These are phyloP conservation scores for human DNA, from an alignment of 2,113 vertebrate species.

Conservation along the genomic window DNA sequence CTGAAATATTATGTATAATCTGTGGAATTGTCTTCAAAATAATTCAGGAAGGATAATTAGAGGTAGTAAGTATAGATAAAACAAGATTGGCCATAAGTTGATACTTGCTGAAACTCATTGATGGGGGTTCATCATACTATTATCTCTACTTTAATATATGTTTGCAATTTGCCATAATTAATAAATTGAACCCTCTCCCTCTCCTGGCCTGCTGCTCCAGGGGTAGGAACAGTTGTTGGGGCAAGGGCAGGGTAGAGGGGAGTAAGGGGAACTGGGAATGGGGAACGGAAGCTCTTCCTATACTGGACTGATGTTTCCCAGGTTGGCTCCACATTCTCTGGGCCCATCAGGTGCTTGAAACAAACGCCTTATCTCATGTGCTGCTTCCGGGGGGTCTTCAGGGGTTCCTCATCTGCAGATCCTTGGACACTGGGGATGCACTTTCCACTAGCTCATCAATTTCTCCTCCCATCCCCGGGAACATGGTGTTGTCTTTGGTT, in stretches of 20 bases:
- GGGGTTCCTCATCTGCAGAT: background rate
- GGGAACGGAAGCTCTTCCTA: background rate
- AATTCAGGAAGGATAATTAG: background rate
- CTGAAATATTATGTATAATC: background rate
- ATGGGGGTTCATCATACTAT: background rate
- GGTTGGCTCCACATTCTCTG: background rate
- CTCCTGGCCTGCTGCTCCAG: background rate
- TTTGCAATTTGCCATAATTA: background rate
- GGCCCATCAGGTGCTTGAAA: background rate
- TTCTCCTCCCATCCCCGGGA: background rate
- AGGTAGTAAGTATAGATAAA: background rate
- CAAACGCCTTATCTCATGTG: background rate
- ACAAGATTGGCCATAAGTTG: background rate
- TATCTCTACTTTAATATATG: background rate
- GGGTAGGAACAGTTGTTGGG: background rate
- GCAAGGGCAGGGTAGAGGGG: background rate
- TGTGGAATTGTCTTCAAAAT: background rate
- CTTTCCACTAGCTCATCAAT: background rate
- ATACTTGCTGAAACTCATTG: background rate
- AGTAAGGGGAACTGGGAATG: too few species aligned
- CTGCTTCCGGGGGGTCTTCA: background rate
- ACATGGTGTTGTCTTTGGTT: accelerated
- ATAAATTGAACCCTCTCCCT: background rate
- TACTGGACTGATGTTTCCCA: background rate
- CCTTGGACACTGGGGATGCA: background rate